These are phyloP conservation scores for Dascyllus trimaculatus DNA, from an alignment of 2,113 vertebrate genomes.

Conservation along the genomic window DNA sequence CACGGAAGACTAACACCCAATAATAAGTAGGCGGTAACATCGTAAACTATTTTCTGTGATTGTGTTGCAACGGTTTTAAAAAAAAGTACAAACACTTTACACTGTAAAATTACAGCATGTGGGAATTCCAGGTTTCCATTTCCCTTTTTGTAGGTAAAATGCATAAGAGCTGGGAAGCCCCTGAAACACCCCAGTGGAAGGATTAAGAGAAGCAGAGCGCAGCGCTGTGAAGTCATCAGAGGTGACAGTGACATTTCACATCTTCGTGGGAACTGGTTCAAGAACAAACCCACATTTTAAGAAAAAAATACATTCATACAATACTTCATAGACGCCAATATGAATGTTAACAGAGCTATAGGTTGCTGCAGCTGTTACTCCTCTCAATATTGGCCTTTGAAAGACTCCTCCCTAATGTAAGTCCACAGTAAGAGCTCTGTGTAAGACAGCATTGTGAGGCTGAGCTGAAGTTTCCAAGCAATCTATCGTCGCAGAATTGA, in stretches of 20 bases:
- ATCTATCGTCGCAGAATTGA: too few relatives aligned
- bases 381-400: too few relatives aligned
- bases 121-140: neutral
- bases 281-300: too few relatives aligned
- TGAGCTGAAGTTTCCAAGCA: too few relatives aligned
- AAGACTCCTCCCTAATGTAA: too few relatives aligned
- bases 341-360: neutral
- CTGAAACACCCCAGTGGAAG: neutral
- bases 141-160: neutral
- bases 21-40: too few relatives aligned
- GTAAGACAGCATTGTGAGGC: too few relatives aligned
- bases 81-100: neutral
- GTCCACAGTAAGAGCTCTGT: too few relatives aligned
- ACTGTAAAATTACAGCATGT: neutral
- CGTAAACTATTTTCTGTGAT: too few relatives aligned
- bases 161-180: slow-evolving; percentile 12
- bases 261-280: neutral
- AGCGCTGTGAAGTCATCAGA: slow-evolving; percentile 7
- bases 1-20: too few relatives aligned
- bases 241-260: neutral
- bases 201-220: neutral
- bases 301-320: too few relatives aligned
- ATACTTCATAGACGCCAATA: neutral
- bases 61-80: neutral
- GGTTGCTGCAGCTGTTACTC: neutral